phyloP scores from a whole-genome alignment of 2,888 invertebrate species.

The Catocala nupta region DNA sequence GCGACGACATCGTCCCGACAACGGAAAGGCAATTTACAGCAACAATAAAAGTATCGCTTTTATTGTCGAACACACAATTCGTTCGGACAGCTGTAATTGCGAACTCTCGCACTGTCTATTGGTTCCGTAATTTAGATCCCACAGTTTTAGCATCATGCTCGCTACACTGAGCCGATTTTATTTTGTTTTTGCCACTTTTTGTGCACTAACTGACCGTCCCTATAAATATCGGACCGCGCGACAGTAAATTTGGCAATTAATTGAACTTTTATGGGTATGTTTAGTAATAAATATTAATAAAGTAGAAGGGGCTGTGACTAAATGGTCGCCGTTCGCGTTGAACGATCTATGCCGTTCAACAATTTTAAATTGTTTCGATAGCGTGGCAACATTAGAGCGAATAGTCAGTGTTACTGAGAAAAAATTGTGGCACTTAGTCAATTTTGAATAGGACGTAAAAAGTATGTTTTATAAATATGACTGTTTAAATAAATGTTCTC shows the following conservation, averaged over 20 bases:
- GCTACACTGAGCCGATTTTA: slow-evolving; percentile 54
- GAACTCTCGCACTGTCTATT: slow-evolving; percentile 79
- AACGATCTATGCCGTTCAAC: slow-evolving; percentile 5
- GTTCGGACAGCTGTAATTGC: slow-evolving; percentile 85
- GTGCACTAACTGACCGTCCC: slow-evolving; percentile 32
- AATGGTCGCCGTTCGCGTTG: slow-evolving; percentile 4
- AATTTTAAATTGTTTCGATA: slow-evolving; percentile 1
- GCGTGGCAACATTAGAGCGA: neutral
- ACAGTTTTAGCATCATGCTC: slow-evolving; percentile 73
- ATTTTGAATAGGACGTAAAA: neutral
- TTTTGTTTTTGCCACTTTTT: slow-evolving; percentile 40
- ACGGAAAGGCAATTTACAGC: slow-evolving; percentile 76
- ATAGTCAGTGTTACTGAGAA: neutral
- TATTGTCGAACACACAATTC: slow-evolving; percentile 84
- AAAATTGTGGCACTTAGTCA: neutral
- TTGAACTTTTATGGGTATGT: slow-evolving; percentile 22
- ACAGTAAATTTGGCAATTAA: slow-evolving; percentile 42
- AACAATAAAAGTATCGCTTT: slow-evolving; percentile 84
- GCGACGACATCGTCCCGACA: slow-evolving; percentile 72
- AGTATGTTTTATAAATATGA: too few relatives aligned
- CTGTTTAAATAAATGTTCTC: too few relatives aligned
- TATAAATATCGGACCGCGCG: slow-evolving; percentile 38
- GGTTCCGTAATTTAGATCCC: slow-evolving; percentile 80
- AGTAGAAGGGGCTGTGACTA: slow-evolving; percentile 9
- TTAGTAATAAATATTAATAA: slow-evolving; percentile 24